Base-by-base conservation (phyloP, 2,888 invertebrate species). In the Drosophila affinis region DNA sequence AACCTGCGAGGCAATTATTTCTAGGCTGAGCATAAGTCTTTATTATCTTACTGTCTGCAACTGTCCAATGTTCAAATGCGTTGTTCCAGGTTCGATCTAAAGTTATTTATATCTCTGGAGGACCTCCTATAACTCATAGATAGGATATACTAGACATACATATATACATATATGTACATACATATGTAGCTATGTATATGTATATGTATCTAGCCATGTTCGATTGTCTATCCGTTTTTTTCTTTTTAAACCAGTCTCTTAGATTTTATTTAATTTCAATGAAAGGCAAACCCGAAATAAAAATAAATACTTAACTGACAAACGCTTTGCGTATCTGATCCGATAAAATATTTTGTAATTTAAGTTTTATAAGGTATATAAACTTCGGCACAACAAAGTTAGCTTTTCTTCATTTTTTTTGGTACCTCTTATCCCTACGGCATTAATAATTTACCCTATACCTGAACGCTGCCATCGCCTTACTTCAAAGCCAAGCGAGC, bases 361-460 rank as follows among this genome's bases (percentile, higher is more conserved):
- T 51, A n/a, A 9, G 12, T 24, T 48, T 18, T 3, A n/a, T n/a
- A 49, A 39, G 12, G 49, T 77, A 24, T 74, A 53, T 62, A 61
- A 60, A 27, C 1, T n/a, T 21, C 57, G 57, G 6, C 34, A n/a
- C 14, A 14, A 14, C 39, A 39, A 7, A 2, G 14, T 39, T 2
- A 1, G 39, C 14, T 14, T 6, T 17, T 3, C 48, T 52, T 1
- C 9, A 17, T 17, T 52, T 52, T 17, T 6, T 12, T 32, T 10
- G 12, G 39, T 53, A 47, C 47, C 47, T 63, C 29, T 58, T 24
- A 47, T 17, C 53, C 18, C 17, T 17, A 14, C 27, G 34, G 52
- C 47, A 63, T 63, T 34, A 57, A 52, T 57, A 63, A 53, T 58
- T 63, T 14, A 39, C 6, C 6, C 14, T 39, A n/a, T n/a, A 1